Evolutionary conservation across 1,140 invertebrate genomes (phyloP).

Genomic region (Solen grandis): DNA sequence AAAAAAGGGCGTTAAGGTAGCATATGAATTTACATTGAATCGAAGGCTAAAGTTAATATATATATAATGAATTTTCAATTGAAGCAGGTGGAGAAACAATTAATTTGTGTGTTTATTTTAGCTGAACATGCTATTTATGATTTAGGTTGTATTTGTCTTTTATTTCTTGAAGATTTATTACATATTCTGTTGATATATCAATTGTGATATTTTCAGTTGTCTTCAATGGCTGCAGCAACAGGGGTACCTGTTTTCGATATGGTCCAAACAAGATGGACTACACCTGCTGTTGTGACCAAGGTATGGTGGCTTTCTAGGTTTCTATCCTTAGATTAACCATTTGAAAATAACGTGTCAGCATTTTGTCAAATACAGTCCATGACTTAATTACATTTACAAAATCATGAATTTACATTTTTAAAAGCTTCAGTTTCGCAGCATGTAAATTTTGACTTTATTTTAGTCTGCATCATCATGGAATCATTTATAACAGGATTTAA

Average conservation of each 20-base stretch:
- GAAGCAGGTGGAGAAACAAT: too few species aligned
- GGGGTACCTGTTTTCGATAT: slow-evolving; percentile 39
- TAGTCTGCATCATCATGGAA: neutral
- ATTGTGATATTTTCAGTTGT: slow-evolving; percentile 19
- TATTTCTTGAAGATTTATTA: too few species aligned
- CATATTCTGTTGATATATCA: too few species aligned
- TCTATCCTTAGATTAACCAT: neutral
- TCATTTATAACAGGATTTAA: too few species aligned
- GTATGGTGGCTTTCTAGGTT: neutral
- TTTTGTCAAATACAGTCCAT: slow-evolving; percentile 19
- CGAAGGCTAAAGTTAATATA: too few species aligned
- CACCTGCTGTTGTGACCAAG: slow-evolving; percentile 43
- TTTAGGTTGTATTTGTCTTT: too few species aligned
- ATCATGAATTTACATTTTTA: slow-evolving; percentile 14
- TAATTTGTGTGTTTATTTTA: too few species aligned
- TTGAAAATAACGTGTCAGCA: neutral
- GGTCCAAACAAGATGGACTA: slow-evolving; percentile 31
- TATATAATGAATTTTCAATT: too few species aligned
- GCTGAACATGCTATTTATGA: too few species aligned
- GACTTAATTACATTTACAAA: slow-evolving; percentile 15
- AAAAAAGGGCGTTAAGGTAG: too few species aligned
- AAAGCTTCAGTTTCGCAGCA: slow-evolving; percentile 10
- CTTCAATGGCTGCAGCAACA: slow-evolving; percentile 42
- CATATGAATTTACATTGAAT: too few species aligned
- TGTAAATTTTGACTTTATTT: neutral